A percentile compares a stretch with the other conserved stretches of the same genome.
Evolutionary conservation across 92 coral and sea anemone species (phyloP).

Genomic region (Parazoanthus darwini): DNA sequence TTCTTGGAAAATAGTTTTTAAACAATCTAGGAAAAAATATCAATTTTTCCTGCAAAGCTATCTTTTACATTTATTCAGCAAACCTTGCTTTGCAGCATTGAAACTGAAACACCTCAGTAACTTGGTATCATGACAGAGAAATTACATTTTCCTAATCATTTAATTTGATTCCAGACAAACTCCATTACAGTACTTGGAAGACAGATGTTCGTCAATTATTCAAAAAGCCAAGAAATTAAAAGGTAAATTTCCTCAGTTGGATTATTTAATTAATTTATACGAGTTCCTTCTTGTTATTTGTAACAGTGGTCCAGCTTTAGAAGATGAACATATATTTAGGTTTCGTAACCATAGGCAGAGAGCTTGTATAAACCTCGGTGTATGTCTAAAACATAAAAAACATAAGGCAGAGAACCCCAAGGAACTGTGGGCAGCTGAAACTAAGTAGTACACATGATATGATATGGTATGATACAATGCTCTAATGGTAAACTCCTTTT

Average conservation of each 20-base stretch:
- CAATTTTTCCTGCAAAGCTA: too few relatives aligned
- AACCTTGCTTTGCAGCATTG: too few relatives aligned
- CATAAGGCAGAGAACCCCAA: not conserved
- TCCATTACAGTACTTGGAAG: constrained; percentile 94
- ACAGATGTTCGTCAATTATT: constrained; percentile 99
- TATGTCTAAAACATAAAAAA: not conserved
- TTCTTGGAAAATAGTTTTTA: too few relatives aligned
- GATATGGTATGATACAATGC: not conserved
- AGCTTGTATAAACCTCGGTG: not conserved
- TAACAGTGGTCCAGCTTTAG: not conserved
- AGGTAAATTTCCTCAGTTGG: constrained; percentile 56
- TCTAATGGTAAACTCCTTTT: too few relatives aligned
- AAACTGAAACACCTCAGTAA: too few relatives aligned
- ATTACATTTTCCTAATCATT: not conserved
- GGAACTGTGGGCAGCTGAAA: not conserved
- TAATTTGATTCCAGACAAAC: constrained; percentile 68
- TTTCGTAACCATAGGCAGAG: not conserved
- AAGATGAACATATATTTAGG: not conserved
- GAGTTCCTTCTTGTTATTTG: too few relatives aligned
- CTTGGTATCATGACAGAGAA: too few relatives aligned
- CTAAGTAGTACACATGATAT: not conserved
- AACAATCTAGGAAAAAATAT: too few relatives aligned
- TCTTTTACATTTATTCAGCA: too few relatives aligned
- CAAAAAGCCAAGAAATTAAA: constrained; percentile 99
- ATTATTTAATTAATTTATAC: not conserved